Evolutionary conservation across 2,113 vertebrate genomes (phyloP), one percentile per base, ranked within the genome.

Genomic region (Menura novaehollandiae): DNA sequence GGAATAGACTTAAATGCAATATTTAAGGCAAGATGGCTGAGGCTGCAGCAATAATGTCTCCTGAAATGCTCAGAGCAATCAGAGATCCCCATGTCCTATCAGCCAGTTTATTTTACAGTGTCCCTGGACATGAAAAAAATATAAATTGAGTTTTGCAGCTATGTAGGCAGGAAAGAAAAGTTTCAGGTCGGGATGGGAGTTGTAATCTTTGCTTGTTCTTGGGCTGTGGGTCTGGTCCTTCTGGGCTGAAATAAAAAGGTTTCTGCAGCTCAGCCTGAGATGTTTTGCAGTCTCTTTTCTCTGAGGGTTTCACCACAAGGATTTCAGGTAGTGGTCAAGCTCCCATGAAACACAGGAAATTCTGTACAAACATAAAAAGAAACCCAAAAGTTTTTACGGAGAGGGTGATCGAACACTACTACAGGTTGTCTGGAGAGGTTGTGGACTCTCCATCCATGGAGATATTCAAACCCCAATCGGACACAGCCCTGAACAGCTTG

Each of bases 371-470:
- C 4, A 7, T 16, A 6, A 26, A 53, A 66, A 30, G 14, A 6
- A 15, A 8, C 3, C 7, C 5, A 59, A 6, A 10, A 2, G 12
- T 60, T 85, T 66, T 72, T 9, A 28, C 1, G 2, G 21, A 60
- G 23, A 37, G 11, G 1, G 8, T 77, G 51, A n/a, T 27, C 32
- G 39, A 63, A 30, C 7, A 28, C 13, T 59, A 8, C 4, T 35
- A 8, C 1, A 2, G 24, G 5, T 32, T 66, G 7, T 4, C 21
- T 7, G 1, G 9, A 23, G 59, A 64, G 3, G 3, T 2, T 68
- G 9, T 60, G 37, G 28, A 9, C 21, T 32, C 20, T 68, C 37
- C 20, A 22, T 43, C 26, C n/a, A 19, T 21, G 22, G 26, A 16
- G 39, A 49, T 22, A 35, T 10, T 43, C 32, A 56, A 76, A 76